Evolutionary conservation across 2,797 vertebrate genomes (phyloP).

Genomic region (Enteromius paludinosus): DNA sequence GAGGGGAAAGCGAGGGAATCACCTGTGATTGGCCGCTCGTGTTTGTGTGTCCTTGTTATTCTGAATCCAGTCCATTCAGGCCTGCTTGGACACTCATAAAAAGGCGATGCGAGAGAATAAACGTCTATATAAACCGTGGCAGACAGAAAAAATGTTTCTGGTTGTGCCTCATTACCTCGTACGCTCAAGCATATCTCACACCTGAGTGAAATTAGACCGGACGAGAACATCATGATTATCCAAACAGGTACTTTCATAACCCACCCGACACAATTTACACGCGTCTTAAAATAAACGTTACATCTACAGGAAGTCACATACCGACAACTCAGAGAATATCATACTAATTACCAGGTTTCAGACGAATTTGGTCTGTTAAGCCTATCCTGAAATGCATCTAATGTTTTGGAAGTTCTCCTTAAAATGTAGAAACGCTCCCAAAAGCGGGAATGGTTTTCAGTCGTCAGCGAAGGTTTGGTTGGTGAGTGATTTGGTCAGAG

Average conservation of each 20-base stretch:
- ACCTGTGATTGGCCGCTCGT: background rate
- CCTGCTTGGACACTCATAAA: conserved; percentile 6
- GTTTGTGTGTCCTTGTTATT: conserved; percentile 16
- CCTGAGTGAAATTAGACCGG: conserved; percentile 28
- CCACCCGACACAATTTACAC: conserved; percentile 9
- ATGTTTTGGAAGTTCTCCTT: background rate
- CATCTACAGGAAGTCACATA: background rate
- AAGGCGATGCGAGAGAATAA: background rate
- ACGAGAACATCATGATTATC: conserved; percentile 17
- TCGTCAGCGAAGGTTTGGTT: background rate
- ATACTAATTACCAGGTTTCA: background rate
- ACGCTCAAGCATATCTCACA: background rate
- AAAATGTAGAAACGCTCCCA: background rate
- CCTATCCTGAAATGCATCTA: background rate
- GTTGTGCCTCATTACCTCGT: conserved; percentile 9
- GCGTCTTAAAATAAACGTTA: conserved; percentile 20
- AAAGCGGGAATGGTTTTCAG: background rate
- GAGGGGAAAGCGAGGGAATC: background rate
- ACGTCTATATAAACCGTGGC: background rate
- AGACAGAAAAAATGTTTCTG: background rate
- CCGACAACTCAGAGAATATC: background rate
- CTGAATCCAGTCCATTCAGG: conserved; percentile 1
- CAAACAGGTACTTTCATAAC: conserved; percentile 22
- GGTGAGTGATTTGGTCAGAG: conserved; percentile 1
- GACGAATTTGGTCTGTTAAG: background rate